Evolutionary conservation across 1,140 invertebrate genomes (phyloP).

Genomic region (Aphidius gifuensis): DNA sequence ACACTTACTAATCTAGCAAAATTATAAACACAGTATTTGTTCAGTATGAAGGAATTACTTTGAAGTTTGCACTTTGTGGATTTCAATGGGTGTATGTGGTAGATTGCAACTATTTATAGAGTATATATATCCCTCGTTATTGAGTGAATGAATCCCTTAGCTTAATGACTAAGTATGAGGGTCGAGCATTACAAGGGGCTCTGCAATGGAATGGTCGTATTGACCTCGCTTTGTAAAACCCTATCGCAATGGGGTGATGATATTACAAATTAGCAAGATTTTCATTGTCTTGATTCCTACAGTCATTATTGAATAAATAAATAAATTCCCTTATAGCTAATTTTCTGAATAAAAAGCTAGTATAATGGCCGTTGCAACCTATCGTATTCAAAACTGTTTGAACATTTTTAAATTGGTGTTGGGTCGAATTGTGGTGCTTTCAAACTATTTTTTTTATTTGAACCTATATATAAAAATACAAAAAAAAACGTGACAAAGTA

Average conservation of each 20-base stretch:
- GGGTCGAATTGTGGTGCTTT: no score
- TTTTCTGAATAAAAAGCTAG: not conserved
- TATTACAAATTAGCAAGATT: constrained; percentile 51
- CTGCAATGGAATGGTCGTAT: constrained; percentile 34
- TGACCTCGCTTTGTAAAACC: constrained; percentile 32
- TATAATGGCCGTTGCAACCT: no score
- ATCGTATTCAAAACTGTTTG: no score
- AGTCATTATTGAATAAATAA: no score
- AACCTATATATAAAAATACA: no score
- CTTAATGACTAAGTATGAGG: constrained; percentile 33
- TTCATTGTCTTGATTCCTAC: constrained; percentile 28
- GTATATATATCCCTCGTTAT: not conserved
- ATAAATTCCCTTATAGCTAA: not conserved
- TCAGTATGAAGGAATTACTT: constrained; percentile 25
- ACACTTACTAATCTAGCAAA: no score
- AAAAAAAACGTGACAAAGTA: no score
- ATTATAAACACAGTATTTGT: no score
- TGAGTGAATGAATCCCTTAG: constrained; percentile 41
- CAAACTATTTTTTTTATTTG: no score
- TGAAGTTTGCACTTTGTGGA: constrained; percentile 17
- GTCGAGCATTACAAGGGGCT: constrained; percentile 29
- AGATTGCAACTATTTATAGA: constrained; percentile 18
- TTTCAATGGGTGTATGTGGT: constrained; percentile 24
- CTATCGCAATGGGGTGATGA: constrained; percentile 46
- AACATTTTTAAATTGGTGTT: no score